phyloP scores from a whole-genome alignment of 2,797 vertebrate species.

The Lemur catta region DNA sequence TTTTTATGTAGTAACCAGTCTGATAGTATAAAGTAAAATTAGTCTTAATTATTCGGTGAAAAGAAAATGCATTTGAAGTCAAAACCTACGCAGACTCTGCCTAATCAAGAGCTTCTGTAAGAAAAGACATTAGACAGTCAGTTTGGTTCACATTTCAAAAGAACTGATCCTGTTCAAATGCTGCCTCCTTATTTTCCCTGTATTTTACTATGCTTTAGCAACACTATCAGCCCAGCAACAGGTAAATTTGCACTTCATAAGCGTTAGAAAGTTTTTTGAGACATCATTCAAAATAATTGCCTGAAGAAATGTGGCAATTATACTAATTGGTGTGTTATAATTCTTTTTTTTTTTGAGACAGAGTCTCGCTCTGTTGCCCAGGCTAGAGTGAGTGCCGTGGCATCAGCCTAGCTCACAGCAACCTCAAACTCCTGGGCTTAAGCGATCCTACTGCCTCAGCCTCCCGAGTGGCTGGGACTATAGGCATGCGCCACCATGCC shows the following conservation, averaged over 20 bases:
- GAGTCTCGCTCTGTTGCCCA: no score
- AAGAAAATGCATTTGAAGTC: not conserved
- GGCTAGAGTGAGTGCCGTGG: no score
- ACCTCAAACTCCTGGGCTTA: no score
- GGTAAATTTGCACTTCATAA: not conserved
- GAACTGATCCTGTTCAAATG: not conserved
- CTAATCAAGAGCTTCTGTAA: not conserved
- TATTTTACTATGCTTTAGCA: not conserved
- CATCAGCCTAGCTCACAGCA: no score
- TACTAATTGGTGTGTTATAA: not conserved
- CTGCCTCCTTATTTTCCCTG: not conserved
- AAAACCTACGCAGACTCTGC: not conserved
- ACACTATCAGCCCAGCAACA: conserved; percentile 7
- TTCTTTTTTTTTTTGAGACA: no score
- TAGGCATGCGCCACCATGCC: no score
- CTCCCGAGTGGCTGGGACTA: no score
- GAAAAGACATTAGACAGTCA: not conserved
- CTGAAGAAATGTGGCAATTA: not conserved
- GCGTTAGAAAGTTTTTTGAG: not conserved
- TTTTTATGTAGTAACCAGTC: not conserved
- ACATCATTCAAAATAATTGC: not conserved
- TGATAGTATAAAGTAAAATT: not conserved
- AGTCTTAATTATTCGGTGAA: not conserved
- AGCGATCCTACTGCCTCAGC: no score
- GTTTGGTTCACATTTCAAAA: not conserved